Conservation (phyloP, 2,113 vertebrate species). For the Vidua chalybeata region DNA sequence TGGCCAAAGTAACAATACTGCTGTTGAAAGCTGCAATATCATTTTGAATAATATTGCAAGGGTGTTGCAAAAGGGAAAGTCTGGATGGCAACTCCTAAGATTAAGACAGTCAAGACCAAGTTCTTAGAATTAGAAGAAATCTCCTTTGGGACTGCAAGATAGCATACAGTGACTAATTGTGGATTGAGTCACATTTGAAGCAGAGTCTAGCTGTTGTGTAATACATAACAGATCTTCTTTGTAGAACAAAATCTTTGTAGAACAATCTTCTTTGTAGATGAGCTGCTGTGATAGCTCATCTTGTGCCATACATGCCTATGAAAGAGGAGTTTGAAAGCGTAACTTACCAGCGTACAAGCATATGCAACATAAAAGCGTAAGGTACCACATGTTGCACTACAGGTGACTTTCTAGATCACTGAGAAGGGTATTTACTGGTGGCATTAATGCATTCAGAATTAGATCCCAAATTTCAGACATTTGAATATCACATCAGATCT, state of each 20-base stretch:
- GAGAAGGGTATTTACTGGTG: not conserved
- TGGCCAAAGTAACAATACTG: not conserved
- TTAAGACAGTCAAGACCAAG: not conserved
- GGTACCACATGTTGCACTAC: accelerated
- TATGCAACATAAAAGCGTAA: not conserved
- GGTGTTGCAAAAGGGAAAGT: not conserved
- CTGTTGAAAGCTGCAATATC: not conserved
- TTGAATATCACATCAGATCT: not conserved
- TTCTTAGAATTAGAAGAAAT: not conserved
- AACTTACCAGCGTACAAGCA: not conserved
- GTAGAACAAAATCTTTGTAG: not conserved
- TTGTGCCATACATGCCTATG: not conserved
- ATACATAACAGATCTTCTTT: not conserved
- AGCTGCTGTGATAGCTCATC: not conserved
- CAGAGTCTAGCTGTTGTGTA: not conserved
- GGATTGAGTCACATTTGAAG: not conserved
- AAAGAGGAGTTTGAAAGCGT: not conserved
- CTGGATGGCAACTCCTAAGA: not conserved
- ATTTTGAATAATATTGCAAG: not conserved
- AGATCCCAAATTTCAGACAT: not conserved
- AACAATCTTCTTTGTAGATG: no score
- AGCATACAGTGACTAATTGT: not conserved
- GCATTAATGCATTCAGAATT: not conserved
- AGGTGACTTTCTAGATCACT: not conserved
- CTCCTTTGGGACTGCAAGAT: not conserved